phyloP scores from a whole-genome alignment of 2,888 invertebrate genomes.

The Eristalis tenax region DNA sequence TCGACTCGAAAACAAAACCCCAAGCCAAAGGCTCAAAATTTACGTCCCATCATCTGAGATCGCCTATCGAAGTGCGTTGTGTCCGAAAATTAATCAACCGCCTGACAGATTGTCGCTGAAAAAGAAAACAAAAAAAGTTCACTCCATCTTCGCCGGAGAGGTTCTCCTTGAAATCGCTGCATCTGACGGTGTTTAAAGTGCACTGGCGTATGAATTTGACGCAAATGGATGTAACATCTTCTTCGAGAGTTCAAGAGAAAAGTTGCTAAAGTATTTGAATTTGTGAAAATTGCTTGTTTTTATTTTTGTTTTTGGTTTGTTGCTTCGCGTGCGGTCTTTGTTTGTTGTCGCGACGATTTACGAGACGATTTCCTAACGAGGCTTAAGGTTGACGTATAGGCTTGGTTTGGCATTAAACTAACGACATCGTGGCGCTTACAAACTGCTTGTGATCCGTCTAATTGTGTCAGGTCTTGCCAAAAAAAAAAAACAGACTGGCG shows the following conservation, averaged over 20 bases:
- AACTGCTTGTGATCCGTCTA: not conserved
- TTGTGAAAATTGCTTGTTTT: not conserved
- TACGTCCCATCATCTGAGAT: not conserved
- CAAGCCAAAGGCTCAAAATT: not conserved
- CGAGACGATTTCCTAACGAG: constrained; percentile 13
- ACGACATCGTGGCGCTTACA: constrained; percentile 11
- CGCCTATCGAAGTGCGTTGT: not conserved
- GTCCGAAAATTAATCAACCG: not conserved
- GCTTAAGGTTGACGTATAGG: constrained; percentile 34
- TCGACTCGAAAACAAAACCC: constrained; percentile 6
- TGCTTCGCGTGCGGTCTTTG: not conserved
- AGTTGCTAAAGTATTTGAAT: constrained; percentile 11
- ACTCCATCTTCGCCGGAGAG: constrained; percentile 36
- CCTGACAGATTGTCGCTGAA: not conserved
- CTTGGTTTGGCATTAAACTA: constrained; percentile 42
- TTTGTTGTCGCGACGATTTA: not conserved
- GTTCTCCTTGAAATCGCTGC: constrained; percentile 63
- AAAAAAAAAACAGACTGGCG: constrained; percentile 36
- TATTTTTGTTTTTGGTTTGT: not conserved
- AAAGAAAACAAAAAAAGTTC: not conserved
- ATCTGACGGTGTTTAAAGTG: constrained; percentile 68
- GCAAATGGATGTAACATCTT: constrained; percentile 67
- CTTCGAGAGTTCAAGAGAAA: constrained; percentile 27
- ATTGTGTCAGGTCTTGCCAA: constrained; percentile 23
- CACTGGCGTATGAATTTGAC: constrained; percentile 66